Evolutionary conservation across 1,140 invertebrate species (phyloP).

Genomic region (Arion vulgaris): DNA sequence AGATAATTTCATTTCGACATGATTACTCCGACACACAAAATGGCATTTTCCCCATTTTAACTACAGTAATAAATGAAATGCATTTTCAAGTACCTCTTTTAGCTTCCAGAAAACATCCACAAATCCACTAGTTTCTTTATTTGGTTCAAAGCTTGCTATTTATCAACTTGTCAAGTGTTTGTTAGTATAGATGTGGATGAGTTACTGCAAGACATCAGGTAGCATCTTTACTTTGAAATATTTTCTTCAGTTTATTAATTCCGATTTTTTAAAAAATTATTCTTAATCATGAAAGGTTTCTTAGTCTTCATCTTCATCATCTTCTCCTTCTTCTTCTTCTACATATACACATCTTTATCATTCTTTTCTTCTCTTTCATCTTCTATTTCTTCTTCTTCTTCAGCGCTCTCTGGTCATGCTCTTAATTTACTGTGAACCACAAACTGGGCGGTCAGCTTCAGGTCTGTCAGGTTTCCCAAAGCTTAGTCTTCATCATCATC

Average conservation of each 20-base stretch:
- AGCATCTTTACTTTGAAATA: too few species aligned
- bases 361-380: too few species aligned
- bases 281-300: neutral
- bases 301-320: neutral
- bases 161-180: neutral
- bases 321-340: neutral
- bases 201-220: too few species aligned
- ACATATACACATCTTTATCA: too few species aligned
- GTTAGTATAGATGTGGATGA: too few species aligned
- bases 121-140: neutral
- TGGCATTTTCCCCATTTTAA: neutral
- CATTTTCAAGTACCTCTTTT: neutral
- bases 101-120: neutral
- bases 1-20: neutral
- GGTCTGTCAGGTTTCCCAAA: too few species aligned
- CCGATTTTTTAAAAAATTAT: neutral
- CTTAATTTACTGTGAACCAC: too few species aligned
- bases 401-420: too few species aligned
- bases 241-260: too few species aligned
- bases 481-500: too few species aligned
- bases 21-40: neutral
- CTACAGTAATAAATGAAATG: neutral
- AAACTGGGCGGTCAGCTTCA: too few species aligned
- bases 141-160: conserved; percentile 1
- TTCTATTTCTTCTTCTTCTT: too few species aligned